phyloP scores from a whole-genome alignment of 2,888 invertebrate genomes.

The Ophioninae sp. region DNA sequence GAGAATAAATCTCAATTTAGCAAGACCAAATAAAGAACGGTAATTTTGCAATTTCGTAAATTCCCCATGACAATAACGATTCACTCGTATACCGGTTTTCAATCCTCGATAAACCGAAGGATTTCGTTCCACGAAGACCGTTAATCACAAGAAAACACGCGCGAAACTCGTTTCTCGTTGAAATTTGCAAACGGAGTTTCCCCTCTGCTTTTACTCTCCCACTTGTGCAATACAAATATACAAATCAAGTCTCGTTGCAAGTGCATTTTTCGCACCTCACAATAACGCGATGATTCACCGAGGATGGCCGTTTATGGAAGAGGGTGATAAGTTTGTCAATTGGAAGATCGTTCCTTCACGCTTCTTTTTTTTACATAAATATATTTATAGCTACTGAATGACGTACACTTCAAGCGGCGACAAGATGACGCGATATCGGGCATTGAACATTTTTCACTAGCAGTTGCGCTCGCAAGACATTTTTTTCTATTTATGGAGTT shows the following conservation, averaged over 20 bases:
- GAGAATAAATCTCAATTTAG: neutral
- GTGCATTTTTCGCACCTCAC: conserved; percentile 4
- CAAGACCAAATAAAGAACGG: neutral
- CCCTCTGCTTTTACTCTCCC: conserved; percentile 7
- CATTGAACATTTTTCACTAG: conserved; percentile 25
- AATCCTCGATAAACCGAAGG: conserved; percentile 23
- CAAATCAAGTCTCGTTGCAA: conserved; percentile 21
- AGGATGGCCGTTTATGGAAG: conserved; percentile 28
- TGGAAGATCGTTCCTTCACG: conserved; percentile 6
- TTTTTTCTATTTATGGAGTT: conserved; percentile 28
- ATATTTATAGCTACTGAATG: conserved; percentile 53
- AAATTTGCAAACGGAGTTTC: conserved; percentile 38
- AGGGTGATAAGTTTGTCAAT: conserved; percentile 23
- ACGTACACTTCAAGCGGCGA: conserved; percentile 50
- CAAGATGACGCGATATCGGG: conserved; percentile 40
- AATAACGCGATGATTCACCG: conserved; percentile 28
- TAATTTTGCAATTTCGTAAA: conserved; percentile 2
- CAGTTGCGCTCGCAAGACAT: conserved; percentile 14
- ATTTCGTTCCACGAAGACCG: conserved; percentile 30
- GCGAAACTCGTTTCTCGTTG: conserved; percentile 34
- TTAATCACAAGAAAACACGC: conserved; percentile 28
- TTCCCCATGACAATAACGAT: conserved; percentile 18
- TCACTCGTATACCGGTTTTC: conserved; percentile 31
- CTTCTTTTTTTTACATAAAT: conserved; percentile 54
- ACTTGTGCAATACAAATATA: conserved; percentile 14